Base-by-base conservation (phyloP, 2,888 invertebrate species). In the Drosophila hamatofila region DNA sequence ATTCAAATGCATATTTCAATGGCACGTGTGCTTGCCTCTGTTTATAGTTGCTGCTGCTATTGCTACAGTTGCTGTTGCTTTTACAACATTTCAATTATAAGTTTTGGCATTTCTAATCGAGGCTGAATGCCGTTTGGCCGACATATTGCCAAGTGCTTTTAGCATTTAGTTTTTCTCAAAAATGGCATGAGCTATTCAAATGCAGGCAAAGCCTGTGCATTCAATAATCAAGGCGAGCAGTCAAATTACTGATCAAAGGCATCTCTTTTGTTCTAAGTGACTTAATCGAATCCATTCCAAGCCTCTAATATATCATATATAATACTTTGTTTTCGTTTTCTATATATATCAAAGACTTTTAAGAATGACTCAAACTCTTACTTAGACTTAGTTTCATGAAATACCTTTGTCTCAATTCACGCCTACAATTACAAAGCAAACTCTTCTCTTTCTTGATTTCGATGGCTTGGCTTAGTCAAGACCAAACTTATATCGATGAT, bases 41-140 rank as follows among this genome's bases (percentile, higher is more conserved):
- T 27, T 39, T 54, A 12, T n/a, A 18, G 25, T 11, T 46, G n/a
- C n/a, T 25, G 44, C 1, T 46, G 44, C 1, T 25, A 23, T 4
- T 18, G 62, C 12, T 48, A 23, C 30, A 7, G 42, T 7, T 41
- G 18, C 7, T 41, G 18, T 18, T 41, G 41, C 6, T 41, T 55
- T 55, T 56, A 25, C 30, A 55, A 37, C 30, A 56, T 67, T 65
- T 67, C 67, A 56, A 49, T 67, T 49, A 42, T 49, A 56, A 67
- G 35, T 67, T 66, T 65, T 48, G 55, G 67, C 67, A 66, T 49
- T 67, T 42, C 49, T 49, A 56, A 67, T 67, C 67, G 49, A 56
- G 55, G 35, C 48, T 18, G 48, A 30, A 27, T 48, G 48, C 46
- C 25, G 25, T 16, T 4, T 25, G 46, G 46, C 52, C 30, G 37